Conservation (phyloP, 1,140 invertebrate species). For the Zaprionus nigranus region DNA sequence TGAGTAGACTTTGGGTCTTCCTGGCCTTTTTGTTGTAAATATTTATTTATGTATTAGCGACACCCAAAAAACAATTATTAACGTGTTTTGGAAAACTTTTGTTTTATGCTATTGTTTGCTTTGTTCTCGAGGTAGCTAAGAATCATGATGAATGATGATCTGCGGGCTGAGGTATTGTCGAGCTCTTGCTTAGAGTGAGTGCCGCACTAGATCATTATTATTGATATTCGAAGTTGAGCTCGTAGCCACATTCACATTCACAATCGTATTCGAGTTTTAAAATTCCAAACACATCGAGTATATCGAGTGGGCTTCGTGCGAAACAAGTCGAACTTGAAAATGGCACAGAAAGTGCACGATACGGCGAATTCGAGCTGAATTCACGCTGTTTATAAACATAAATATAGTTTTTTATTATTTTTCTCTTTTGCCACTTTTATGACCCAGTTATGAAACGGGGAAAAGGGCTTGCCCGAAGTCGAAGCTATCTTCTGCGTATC, state of each 20-base stretch:
- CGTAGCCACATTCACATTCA: neutral
- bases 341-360: conserved; percentile 42
- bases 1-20: neutral
- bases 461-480: conserved; percentile 40
- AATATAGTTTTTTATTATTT: conserved; percentile 35
- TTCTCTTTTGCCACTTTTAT: neutral
- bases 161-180: conserved; percentile 28
- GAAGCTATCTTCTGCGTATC: conserved; percentile 8
- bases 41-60: conserved; percentile 16
- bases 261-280: neutral
- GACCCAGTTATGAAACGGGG: conserved; percentile 17
- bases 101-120: conserved; percentile 10
- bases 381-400: conserved; percentile 30
- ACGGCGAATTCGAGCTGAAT: conserved; percentile 16
- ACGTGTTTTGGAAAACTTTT: conserved; percentile 15
- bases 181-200: conserved; percentile 4
- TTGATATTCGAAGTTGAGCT: neutral
- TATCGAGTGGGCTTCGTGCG: conserved; percentile 8
- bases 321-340: conserved; percentile 63
- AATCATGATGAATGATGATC: conserved; percentile 58
- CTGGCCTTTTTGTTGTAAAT: neutral
- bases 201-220: conserved; percentile 5
- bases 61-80: conserved; percentile 5
- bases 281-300: conserved; percentile 43
- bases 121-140: conserved; percentile 29